phyloP scores from a whole-genome alignment of 2,113 vertebrate species.

The Pheucticus melanocephalus region DNA sequence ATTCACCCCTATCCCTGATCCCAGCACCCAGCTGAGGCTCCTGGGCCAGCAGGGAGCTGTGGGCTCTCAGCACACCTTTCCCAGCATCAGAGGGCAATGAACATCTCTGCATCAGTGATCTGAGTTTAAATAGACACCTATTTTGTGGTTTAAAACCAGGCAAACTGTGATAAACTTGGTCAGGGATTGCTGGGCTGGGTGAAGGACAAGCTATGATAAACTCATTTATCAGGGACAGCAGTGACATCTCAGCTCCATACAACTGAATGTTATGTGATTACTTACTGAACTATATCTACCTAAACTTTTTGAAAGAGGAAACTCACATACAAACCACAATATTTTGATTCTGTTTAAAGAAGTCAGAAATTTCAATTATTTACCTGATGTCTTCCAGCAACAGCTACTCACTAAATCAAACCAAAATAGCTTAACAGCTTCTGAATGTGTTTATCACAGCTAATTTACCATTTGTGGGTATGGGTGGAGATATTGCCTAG shows the following conservation, averaged over 20 bases:
- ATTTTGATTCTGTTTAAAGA: neutral
- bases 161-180: neutral
- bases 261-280: neutral
- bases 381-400: neutral
- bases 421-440: neutral
- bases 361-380: neutral
- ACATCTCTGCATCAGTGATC: neutral
- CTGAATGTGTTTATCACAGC: neutral
- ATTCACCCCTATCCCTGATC: neutral
- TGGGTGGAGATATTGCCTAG: neutral
- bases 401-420: neutral
- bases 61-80: neutral
- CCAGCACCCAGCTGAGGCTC: neutral
- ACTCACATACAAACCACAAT: accelerated
- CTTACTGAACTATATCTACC: neutral
- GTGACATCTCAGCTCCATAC: neutral
- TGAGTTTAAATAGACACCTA: neutral
- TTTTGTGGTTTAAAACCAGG: neutral
- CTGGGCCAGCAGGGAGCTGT: neutral
- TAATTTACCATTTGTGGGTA: neutral
- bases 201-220: neutral
- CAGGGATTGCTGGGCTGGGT: neutral
- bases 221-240: neutral
- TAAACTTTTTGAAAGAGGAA: neutral
- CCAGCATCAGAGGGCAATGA: neutral